phyloP scores from a whole-genome alignment of 2,888 invertebrate species.

The Anarsia innoxiella region DNA sequence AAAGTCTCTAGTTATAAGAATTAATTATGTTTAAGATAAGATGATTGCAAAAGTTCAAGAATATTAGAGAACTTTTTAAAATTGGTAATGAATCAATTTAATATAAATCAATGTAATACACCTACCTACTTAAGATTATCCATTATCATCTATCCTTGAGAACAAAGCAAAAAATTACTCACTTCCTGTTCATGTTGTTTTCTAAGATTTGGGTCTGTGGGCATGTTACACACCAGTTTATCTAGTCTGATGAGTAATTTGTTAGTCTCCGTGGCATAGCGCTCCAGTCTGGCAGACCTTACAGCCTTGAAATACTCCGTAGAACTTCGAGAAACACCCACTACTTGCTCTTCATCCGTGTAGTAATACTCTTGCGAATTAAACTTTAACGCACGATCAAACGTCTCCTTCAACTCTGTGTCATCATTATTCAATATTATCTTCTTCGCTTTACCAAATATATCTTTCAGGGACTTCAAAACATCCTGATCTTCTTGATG shows the following conservation, averaged over 20 bases:
- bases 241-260: constrained; percentile 95
- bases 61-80: too few species aligned
- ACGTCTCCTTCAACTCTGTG: constrained; percentile 73
- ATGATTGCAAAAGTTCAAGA: too few species aligned
- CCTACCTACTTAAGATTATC: too few species aligned
- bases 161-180: constrained; percentile 41
- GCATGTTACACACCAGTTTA: constrained; percentile 89
- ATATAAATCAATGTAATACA: too few species aligned
- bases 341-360: constrained; percentile 69
- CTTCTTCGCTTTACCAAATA: constrained; percentile 93
- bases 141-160: too few species aligned
- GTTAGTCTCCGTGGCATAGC: constrained; percentile 95
- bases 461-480: constrained; percentile 85
- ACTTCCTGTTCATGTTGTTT: constrained; percentile 83
- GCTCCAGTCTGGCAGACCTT: constrained; percentile 80
- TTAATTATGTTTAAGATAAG: too few species aligned
- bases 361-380: constrained; percentile 49
- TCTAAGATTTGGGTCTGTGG: constrained; percentile 81
- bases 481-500: constrained; percentile 93
- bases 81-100: too few species aligned
- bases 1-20: too few species aligned
- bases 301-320: constrained; percentile 85
- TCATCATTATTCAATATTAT: constrained; percentile 85
- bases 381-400: constrained; percentile 71
- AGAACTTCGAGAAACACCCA: constrained; percentile 79